These are phyloP conservation scores for cattle (Bos taurus) DNA, from an alignment of 2,113 vertebrate species.

Conservation along the genomic window ARS-UCD2.0 NC_037340.1:41459001-41459500, in stretches of 20 bases:
- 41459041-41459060: neutral
- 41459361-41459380: neutral
- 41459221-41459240: neutral
- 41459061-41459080: neutral
- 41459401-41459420: neutral
- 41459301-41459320: neutral
- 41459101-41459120: neutral
- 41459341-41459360: neutral
- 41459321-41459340: neutral
- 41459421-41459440: neutral
- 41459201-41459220: neutral
- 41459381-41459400: neutral
- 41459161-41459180: neutral
- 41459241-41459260: neutral
- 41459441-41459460: neutral
- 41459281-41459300: neutral
- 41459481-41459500: neutral
- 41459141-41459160: neutral
- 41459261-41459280: neutral
- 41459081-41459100: neutral
- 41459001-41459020: neutral
- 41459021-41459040: neutral
- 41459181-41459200: neutral
- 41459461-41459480: neutral
- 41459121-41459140: neutral